Evolutionary conservation across 2,888 invertebrate genomes (phyloP).

Genomic region (Napeogenes inachia): DNA sequence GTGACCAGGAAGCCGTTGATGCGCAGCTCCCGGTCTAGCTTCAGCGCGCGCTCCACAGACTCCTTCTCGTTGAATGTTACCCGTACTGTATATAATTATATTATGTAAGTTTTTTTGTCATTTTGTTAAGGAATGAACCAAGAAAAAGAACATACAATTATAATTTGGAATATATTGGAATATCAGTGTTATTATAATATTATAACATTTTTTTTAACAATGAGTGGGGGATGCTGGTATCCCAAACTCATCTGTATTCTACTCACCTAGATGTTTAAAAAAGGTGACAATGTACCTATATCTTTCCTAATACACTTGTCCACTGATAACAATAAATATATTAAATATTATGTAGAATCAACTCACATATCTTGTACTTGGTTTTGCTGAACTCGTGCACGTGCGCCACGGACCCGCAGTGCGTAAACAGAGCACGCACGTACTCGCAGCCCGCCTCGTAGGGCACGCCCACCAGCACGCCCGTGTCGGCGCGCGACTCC

Average conservation of each 20-base stretch:
- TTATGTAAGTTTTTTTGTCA: too few relatives aligned
- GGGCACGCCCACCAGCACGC: slow-evolving; percentile 72
- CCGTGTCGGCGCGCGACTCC: slow-evolving; percentile 69
- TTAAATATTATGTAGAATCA: neutral
- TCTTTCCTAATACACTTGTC: too few relatives aligned
- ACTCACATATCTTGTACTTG: slow-evolving; percentile 72
- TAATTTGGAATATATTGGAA: too few relatives aligned
- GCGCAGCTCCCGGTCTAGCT: slow-evolving; percentile 72
- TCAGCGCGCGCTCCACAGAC: slow-evolving; percentile 65
- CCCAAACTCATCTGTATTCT: too few relatives aligned
- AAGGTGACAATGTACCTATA: too few relatives aligned
- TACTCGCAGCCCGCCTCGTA: slow-evolving; percentile 70
- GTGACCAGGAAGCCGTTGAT: slow-evolving; percentile 73
- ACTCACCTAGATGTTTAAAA: too few relatives aligned
- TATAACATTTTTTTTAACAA: too few relatives aligned
- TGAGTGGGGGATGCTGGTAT: too few relatives aligned
- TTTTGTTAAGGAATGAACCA: too few relatives aligned
- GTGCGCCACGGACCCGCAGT: slow-evolving; percentile 70
- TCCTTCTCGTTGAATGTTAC: slow-evolving; percentile 71
- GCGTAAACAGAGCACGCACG: slow-evolving; percentile 62
- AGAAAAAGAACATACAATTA: too few relatives aligned
- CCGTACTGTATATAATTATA: slow-evolving; percentile 48
- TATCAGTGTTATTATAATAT: too few relatives aligned
- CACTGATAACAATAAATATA: neutral
- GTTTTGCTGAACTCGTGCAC: slow-evolving; percentile 76